A percentile compares a stretch with the other conserved stretches of the same genome.
Evolutionary conservation across 2,888 invertebrate species (phyloP).

Genomic region (Heliconius ismenius): DNA sequence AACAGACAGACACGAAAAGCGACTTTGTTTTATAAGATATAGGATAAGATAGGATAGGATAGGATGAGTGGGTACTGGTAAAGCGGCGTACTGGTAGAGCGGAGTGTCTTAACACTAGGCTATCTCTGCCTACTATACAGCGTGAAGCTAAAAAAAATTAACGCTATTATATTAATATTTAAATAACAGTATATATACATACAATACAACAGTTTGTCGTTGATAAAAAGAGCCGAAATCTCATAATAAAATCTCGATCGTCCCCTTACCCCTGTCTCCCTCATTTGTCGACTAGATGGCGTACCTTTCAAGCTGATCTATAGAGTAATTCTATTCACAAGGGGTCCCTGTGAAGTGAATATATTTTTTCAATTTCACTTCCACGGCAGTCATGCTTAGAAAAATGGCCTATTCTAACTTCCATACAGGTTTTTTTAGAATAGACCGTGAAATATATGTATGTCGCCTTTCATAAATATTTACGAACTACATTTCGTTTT

Average conservation of each 20-base stretch:
- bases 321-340: constrained; percentile 53
- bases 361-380: constrained; percentile 56
- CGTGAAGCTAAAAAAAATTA: no score
- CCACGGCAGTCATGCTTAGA: constrained; percentile 45
- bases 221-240: constrained; percentile 5
- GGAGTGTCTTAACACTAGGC: no score
- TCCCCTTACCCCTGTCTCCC: constrained; percentile 50
- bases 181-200: background rate
- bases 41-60: no score
- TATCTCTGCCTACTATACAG: no score
- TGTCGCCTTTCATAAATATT: constrained; percentile 30
- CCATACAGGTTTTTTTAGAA: constrained; percentile 37
- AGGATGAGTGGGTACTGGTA: no score
- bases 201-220: background rate
- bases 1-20: no score
- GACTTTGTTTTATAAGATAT: no score
- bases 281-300: constrained; percentile 62
- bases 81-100: no score
- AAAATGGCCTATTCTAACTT: constrained; percentile 47
- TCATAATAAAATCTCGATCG: constrained; percentile 20
- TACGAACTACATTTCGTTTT: background rate
- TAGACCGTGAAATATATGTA: constrained; percentile 36
- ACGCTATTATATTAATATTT: background rate
- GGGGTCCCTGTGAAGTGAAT: constrained; percentile 58
- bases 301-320: constrained; percentile 59